phyloP scores from a whole-genome alignment of 2,797 vertebrate genomes.

The Petrocephalus schoutedeni region DNA sequence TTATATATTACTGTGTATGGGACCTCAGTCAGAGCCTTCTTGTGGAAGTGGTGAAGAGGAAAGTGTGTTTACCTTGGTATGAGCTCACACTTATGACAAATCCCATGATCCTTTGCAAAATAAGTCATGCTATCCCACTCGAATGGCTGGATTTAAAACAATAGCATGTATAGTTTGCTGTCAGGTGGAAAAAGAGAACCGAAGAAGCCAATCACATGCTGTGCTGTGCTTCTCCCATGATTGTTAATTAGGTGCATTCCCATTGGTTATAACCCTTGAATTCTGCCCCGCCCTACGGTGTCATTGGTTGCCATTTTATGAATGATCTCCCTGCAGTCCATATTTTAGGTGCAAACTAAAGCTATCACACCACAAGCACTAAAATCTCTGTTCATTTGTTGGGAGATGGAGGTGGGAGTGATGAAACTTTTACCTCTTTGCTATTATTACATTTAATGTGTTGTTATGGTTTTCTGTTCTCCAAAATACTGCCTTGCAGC shows the following conservation, averaged over 20 bases:
- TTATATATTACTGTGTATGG: slow-evolving; percentile 14
- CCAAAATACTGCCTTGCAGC: neutral
- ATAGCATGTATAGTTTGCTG: neutral
- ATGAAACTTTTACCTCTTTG: neutral
- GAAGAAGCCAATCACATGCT: neutral
- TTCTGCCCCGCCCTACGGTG: neutral
- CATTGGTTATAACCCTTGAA: neutral
- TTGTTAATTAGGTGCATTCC: neutral
- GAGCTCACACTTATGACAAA: neutral
- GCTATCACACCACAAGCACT: neutral
- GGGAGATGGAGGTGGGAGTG: neutral
- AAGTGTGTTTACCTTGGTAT: neutral
- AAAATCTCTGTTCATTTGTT: neutral
- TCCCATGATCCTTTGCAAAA: neutral
- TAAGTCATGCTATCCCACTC: neutral
- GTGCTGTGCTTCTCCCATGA: neutral
- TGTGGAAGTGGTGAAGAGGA: neutral
- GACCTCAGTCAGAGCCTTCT: neutral
- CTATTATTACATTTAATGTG: neutral
- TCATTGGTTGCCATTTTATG: neutral
- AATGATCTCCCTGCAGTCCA: neutral
- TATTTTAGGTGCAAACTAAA: neutral
- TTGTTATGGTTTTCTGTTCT: slow-evolving; percentile 2
- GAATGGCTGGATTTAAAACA: neutral
- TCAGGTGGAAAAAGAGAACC: neutral